phyloP scores from a whole-genome alignment of 1,140 invertebrate genomes.

The Brachionus koreanus region DNA sequence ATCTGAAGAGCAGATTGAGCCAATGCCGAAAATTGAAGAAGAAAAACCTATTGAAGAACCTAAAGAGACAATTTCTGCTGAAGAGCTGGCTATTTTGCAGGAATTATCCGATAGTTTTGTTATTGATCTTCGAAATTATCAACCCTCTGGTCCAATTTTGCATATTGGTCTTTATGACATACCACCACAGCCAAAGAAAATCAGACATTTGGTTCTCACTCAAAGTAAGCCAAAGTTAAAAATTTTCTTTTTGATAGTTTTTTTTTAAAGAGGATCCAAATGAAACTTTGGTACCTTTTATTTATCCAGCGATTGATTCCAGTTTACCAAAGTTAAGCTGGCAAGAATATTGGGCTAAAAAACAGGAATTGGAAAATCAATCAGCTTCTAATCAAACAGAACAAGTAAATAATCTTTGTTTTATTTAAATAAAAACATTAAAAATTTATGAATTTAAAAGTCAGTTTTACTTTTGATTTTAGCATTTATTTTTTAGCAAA shows the following conservation, averaged over 20 bases:
- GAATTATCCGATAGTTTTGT: constrained; percentile 53
- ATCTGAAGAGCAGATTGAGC: neutral
- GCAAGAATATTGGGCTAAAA: constrained; percentile 35
- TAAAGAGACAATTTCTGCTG: constrained; percentile 12
- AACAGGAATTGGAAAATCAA: constrained; percentile 16
- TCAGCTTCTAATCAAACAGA: constrained; percentile 1
- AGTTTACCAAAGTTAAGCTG: neutral
- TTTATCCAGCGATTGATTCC: neutral
- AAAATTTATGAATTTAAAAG: neutral
- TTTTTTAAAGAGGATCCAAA: neutral
- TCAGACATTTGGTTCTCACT: constrained; percentile 54
- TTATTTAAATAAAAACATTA: neutral
- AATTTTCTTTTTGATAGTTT: neutral
- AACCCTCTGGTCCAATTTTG: constrained; percentile 54
- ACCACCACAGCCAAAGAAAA: constrained; percentile 56
- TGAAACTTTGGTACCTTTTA: neutral
- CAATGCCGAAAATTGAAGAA: neutral
- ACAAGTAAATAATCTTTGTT: neutral
- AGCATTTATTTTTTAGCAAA: too few species aligned
- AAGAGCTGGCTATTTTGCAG: constrained; percentile 1
- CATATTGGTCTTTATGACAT: constrained; percentile 54
- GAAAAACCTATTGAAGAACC: constrained; percentile 46
- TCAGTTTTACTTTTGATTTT: neutral
- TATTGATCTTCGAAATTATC: constrained; percentile 53
- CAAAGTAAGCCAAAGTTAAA: constrained; percentile 47